Base-by-base conservation (phyloP, 2,888 invertebrate genomes). In the Caenorhabditis sinica region DNA sequence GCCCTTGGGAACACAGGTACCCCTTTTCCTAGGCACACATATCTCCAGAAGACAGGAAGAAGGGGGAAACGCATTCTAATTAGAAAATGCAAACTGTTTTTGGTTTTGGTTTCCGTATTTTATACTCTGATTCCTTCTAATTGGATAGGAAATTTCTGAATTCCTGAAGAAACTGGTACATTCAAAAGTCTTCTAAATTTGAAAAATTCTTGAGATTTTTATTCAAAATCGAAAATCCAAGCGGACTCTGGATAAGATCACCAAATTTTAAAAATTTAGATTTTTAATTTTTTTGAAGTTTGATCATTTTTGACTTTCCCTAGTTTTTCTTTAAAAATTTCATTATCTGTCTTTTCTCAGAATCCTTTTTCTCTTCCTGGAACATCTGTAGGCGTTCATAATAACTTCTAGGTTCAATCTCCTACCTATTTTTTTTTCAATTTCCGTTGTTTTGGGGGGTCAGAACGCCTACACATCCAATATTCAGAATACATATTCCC, bases 21-120 rank as follows among this genome's bases (percentile, higher is more conserved):
- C 43, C 36, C 17, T 25, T 25, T 36, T 17, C n/a, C n/a, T n/a
- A n/a, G n/a, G 25, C 28, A 28, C 13, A 17, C 30, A 30, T 15
- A 17, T 30, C 56, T 49, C n/a, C n/a, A n/a, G n/a, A n/a, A n/a
- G n/a, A n/a, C n/a, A n/a, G n/a, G n/a, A n/a, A n/a, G n/a, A n/a
- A n/a, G n/a, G n/a, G 15, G 49, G n/a, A n/a, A 6, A 6, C 49
- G 49, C 30, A 28, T 13, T 60, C 60, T 60, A 33, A 33, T 60
- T 60, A 30, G 60, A 60, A 56, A n/a, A 56, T 49, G 49, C 49
- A 49, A 49, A 56, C 25, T 56, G 15, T 56, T 56, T 13, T 56
- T 56, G 56, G 28, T 56, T 28, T 28, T 56, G 53, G 53, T 23
- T 15, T 53, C 15, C 25, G 25, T 25, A 23, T 15, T 15, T 56